Evolutionary conservation across 2,888 invertebrate species (phyloP).

Genomic region (Epistrophella euchroma): DNA sequence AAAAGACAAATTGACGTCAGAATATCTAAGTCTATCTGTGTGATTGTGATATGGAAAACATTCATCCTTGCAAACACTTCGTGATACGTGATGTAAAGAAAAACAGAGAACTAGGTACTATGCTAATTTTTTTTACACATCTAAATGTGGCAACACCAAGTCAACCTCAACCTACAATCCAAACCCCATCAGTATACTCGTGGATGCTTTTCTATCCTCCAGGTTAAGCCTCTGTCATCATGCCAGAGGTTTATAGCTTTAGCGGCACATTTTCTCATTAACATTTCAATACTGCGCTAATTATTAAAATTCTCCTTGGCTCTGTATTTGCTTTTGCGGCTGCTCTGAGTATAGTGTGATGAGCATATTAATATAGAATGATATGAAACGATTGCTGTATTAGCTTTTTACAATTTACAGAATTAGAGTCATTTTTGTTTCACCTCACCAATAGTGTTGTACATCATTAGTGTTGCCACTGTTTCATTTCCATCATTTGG

Average conservation of each 20-base stretch:
- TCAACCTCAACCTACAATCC: conserved; percentile 1
- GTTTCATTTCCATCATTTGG: no score
- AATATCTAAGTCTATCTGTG: conserved; percentile 47
- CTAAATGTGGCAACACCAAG: background rate
- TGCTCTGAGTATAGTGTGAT: background rate
- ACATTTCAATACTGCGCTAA: conserved; percentile 64
- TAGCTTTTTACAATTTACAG: no score
- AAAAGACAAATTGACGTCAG: conserved; percentile 53
- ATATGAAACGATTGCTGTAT: background rate
- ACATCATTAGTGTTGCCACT: no score
- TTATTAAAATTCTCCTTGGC: conserved; percentile 45
- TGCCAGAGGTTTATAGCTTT: conserved; percentile 17
- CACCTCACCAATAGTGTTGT: no score
- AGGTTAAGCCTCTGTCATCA: background rate
- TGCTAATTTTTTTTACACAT: conserved; percentile 61
- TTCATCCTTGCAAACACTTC: conserved; percentile 53
- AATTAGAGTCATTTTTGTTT: no score
- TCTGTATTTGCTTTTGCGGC: background rate
- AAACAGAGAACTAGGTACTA: conserved; percentile 14
- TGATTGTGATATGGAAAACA: conserved; percentile 25
- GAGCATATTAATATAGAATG: conserved; percentile 15
- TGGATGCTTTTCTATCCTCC: background rate
- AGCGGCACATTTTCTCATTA: conserved; percentile 52
- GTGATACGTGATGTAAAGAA: conserved; percentile 34
- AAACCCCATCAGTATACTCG: background rate